Evolutionary conservation across 2,797 vertebrate genomes (phyloP).

Genomic region (Aplochiton taeniatus): DNA sequence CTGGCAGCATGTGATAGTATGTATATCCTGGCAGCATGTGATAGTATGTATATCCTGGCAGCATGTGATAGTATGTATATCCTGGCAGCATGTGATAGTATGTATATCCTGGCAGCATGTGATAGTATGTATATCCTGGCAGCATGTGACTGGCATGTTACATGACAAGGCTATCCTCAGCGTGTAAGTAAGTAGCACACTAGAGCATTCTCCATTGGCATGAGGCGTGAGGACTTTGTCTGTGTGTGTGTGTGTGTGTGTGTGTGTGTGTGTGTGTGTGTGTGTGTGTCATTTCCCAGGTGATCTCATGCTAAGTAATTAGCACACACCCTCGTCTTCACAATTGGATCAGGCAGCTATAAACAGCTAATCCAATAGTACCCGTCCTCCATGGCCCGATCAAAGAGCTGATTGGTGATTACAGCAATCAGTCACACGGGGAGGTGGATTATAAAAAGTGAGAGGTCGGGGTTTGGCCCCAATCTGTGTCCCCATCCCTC

Average conservation of each 20-base stretch:
- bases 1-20: too few relatives aligned
- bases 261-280: not conserved
- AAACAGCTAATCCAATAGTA: slow-evolving; percentile 59
- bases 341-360: slow-evolving; percentile 77
- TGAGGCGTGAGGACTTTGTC: too few relatives aligned
- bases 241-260: not conserved
- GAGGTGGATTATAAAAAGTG: not conserved
- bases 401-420: slow-evolving; percentile 50
- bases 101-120: too few relatives aligned
- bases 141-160: too few relatives aligned
- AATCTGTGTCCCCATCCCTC: slow-evolving; percentile 14
- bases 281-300: not conserved
- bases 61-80: too few relatives aligned
- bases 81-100: too few relatives aligned
- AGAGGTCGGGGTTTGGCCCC: slow-evolving; percentile 22
- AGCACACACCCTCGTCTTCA: slow-evolving; percentile 41
- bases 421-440: slow-evolving; percentile 37
- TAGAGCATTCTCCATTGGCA: too few relatives aligned
- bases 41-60: too few relatives aligned
- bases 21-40: too few relatives aligned
- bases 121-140: too few relatives aligned
- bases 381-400: slow-evolving; percentile 5
- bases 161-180: too few relatives aligned
- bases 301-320: slow-evolving; percentile 45
- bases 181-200: too few relatives aligned